Conservation (phyloP, 2,113 vertebrate species). For the Pterocles orientalis region DNA sequence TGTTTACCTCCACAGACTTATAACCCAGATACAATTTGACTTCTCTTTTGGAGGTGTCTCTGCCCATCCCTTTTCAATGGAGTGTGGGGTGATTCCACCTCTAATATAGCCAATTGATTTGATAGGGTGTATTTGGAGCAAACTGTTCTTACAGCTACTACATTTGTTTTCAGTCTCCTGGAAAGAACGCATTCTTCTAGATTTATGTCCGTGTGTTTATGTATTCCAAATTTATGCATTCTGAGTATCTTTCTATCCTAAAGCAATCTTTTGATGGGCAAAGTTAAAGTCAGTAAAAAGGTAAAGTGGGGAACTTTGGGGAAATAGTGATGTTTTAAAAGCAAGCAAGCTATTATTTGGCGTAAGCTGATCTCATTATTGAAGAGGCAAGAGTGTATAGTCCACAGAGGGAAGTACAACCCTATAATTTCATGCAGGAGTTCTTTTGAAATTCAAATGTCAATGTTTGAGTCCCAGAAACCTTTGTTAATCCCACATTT, state of each 20-base stretch:
- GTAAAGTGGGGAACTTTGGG: not conserved
- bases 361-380: not conserved
- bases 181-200: not conserved
- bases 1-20: not conserved
- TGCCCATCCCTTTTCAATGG: not conserved
- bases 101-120: not conserved
- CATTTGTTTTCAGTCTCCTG: not conserved
- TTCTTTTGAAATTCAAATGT: constrained; percentile 49
- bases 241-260: not conserved
- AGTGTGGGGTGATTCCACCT: not conserved
- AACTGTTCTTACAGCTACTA: not conserved
- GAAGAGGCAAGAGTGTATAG: not conserved
- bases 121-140: not conserved
- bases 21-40: not conserved
- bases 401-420: not conserved
- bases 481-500: not conserved
- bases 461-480: not conserved
- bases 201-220: not conserved
- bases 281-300: not conserved
- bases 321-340: not conserved
- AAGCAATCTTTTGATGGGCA: not conserved
- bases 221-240: not conserved
- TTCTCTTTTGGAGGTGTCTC: not conserved
- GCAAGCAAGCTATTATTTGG: not conserved
- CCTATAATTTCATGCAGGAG: not conserved